Conservation (phyloP, 64 coral and sea anemone genomes). For the Montipora cactus region DNA sequence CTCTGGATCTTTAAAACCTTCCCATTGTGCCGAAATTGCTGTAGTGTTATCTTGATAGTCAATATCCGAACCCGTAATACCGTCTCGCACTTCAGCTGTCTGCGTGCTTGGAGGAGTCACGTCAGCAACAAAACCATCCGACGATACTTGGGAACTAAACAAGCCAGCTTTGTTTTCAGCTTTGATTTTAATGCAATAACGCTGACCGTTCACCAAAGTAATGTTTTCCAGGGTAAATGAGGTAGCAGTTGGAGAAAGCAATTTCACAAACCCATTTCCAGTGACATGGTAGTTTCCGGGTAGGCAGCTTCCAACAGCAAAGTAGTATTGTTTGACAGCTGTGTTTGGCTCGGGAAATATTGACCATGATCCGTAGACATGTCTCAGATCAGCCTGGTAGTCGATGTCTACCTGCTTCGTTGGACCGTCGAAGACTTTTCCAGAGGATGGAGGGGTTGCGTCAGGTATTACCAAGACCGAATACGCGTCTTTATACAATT, state of each 20-base stretch:
- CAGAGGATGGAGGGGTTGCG: slow-evolving; percentile 69
- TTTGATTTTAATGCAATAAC: slow-evolving; percentile 87
- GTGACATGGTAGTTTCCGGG: slow-evolving; percentile 88
- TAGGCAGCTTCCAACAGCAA: slow-evolving; percentile 79
- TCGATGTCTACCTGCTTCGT: slow-evolving; percentile 62
- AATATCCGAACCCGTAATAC: slow-evolving; percentile 75
- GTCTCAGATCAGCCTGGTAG: slow-evolving; percentile 57
- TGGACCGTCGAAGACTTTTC: slow-evolving; percentile 73
- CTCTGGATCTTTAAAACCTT: slow-evolving; percentile 68
- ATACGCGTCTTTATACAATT: slow-evolving; percentile 59
- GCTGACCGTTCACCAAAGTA: slow-evolving; percentile 80
- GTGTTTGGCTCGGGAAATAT: slow-evolving; percentile 81
- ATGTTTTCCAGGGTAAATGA: slow-evolving; percentile 58
- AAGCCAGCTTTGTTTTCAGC: slow-evolving; percentile 88
- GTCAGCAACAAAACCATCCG: slow-evolving; percentile 79
- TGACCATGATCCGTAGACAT: slow-evolving; percentile 74
- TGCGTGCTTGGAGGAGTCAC: slow-evolving; percentile 71
- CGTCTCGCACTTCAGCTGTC: slow-evolving; percentile 80
- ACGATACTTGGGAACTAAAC: slow-evolving; percentile 61
- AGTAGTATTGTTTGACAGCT: slow-evolving; percentile 78
- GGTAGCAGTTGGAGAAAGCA: slow-evolving; percentile 50
- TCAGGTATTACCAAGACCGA: slow-evolving; percentile 77
- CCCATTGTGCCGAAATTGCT: slow-evolving; percentile 76
- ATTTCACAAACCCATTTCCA: slow-evolving; percentile 46
- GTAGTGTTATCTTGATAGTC: slow-evolving; percentile 85